Evolutionary conservation across 2,888 invertebrate species (phyloP), one percentile per base, ranked within the genome.

Genomic region (Dicranocentrus wangi): DNA sequence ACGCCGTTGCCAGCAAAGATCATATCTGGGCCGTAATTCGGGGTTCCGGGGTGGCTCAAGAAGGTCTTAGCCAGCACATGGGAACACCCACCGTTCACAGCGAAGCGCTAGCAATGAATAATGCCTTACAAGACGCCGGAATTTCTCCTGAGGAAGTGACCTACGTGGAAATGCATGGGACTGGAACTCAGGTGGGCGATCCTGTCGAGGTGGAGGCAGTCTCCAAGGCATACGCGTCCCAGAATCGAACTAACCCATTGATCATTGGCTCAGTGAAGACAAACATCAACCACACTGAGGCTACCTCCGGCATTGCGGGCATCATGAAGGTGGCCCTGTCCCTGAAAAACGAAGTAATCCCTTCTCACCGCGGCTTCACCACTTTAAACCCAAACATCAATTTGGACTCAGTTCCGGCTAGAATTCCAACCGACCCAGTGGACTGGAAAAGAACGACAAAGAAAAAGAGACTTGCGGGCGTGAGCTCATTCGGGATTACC

Each of bases 141-240:
- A 71, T 83, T 5, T n/a, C 28, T 13, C 82, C 84, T 1, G 25
- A 17, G 1, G 42, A 72, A 2, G 80, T 84, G 2, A 19, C 53
- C 3, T 66, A 58, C n/a, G 51, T 76, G 5, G 69, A 75, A 19
- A 63, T 55, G 0, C 73, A 75, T n/a, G 81, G 75, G 21, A 75
- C 75, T 13, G 81, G 81, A 39, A 63, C 99, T 8, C 28, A n/a
- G 17, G 69, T 82, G 0, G 83, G 83, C 0, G 83, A 83, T 65
- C 77, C 79, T 1, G 42, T 79, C 13, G 83, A 83, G 60, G 19
- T 79, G 7, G 66, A 78, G 3, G 73, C 81, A 0, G 60, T 71
- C 17, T 19, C 39, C 7, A 60, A 42, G 17, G 71, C 60, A 8
- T 71, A 71, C 27, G 51, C 32, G 0, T 42, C 60, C 13, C 10